A percentile compares a stretch with the other conserved stretches of the same genome.
Evolutionary conservation across 2,113 vertebrate genomes (phyloP).

Genomic region (Megaleporinus macrocephalus): DNA sequence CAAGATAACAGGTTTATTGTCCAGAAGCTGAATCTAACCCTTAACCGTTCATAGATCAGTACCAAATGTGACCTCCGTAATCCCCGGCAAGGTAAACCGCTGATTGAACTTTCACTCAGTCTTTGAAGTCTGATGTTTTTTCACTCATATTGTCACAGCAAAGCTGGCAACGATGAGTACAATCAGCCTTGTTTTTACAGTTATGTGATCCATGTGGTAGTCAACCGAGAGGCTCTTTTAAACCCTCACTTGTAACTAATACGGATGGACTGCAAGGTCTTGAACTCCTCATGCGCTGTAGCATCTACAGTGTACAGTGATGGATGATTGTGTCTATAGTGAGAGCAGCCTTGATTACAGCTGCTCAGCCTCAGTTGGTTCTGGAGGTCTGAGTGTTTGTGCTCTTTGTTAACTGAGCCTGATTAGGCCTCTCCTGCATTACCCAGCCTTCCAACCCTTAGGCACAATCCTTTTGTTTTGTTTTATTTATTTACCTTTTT

Average conservation of each 20-base stretch:
- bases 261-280: slow-evolving; percentile 39
- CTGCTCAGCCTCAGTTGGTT: slow-evolving; percentile 12
- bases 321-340: slow-evolving; percentile 47
- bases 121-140: slow-evolving; percentile 47
- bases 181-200: slow-evolving; percentile 58
- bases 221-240: slow-evolving; percentile 47
- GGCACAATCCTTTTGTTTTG: neutral
- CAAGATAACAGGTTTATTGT: neutral
- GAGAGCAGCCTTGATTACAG: slow-evolving; percentile 47
- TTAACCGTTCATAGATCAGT: slow-evolving; percentile 23
- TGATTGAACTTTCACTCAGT: slow-evolving; percentile 28
- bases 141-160: slow-evolving; percentile 24
- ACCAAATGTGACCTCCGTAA: slow-evolving; percentile 26
- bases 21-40: neutral
- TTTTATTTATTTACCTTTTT: neutral
- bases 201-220: slow-evolving; percentile 39
- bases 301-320: slow-evolving; percentile 45
- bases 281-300: slow-evolving; percentile 29
- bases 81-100: slow-evolving; percentile 1
- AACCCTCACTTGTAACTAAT: slow-evolving; percentile 37
- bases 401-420: slow-evolving; percentile 54
- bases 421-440: slow-evolving; percentile 37
- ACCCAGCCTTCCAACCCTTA: slow-evolving; percentile 31
- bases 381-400: slow-evolving; percentile 38
- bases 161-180: slow-evolving; percentile 34